Evolutionary conservation across 2,113 vertebrate species (phyloP), one percentile per base, ranked within the genome.

Genomic region (Pica pica): DNA sequence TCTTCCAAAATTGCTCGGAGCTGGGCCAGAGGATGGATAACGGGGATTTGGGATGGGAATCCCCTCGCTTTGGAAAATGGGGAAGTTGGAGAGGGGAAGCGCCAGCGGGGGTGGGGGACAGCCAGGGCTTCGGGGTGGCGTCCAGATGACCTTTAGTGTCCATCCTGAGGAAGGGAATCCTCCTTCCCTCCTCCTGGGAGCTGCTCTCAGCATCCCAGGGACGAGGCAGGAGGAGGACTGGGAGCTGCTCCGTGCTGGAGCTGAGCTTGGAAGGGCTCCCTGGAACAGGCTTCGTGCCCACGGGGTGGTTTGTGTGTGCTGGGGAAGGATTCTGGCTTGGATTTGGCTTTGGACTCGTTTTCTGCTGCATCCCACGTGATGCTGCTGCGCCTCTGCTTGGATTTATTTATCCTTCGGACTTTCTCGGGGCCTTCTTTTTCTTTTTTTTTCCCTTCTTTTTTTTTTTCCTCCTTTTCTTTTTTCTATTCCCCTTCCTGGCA

Each of bases 1-100:
- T 55, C 23, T 53, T 41, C 41, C 1, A 0, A 78, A 65, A 9
- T 23, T 21, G 6, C 31, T 19, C 3, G 1, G 80, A 56, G 21
- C 69, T 2, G 2, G 1, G 1, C n/a, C 4, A n/a, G n/a, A 41
- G 42, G 31, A 16, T 49, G 37, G 37, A 5, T 21, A 4, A 10
- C 16, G 9, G 26, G 37, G 11, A 13, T 28, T 27, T 30, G 31
- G 60, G 56, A 10, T 3, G 46, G 59, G 70, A 37, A 46, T 53
- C 42, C 61, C 52, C 24, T 50, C 0, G 0, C 28, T 67, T 18
- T 47, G 69, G 50, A 30, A 49, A 60, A 64, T 9, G 69, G 35
- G 55, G 74, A 81, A 84, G 70, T 73, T 44, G 17, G 59, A 46
- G 92, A 74, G 87, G 61, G 74, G 87, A 91, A 73, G 46, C 6